Percentiles rank a stretch among this genome's conserved stretches.
phyloP scores from a whole-genome alignment of 1,140 invertebrate genomes.

The Homalodisca vitripennis region DNA sequence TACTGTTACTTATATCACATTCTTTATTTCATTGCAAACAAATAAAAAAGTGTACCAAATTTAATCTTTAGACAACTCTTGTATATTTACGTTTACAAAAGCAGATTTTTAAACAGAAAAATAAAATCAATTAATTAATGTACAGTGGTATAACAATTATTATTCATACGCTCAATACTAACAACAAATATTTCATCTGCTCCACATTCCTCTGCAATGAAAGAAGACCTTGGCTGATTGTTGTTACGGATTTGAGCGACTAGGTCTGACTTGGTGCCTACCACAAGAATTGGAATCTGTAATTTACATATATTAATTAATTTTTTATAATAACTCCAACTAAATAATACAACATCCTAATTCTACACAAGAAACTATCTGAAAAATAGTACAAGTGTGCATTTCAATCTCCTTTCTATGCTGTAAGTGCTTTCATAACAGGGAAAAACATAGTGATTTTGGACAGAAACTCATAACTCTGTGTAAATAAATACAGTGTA shows the following conservation, averaged over 20 bases:
- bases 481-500: too few relatives aligned
- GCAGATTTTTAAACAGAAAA: not conserved
- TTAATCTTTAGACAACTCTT: not conserved
- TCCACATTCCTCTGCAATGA: conserved; percentile 87
- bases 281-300: conserved; percentile 86
- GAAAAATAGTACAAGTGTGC: too few relatives aligned
- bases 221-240: conserved; percentile 60
- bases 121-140: not conserved
- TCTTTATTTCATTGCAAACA: too few relatives aligned
- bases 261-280: conserved; percentile 90
- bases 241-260: conserved; percentile 67
- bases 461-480: too few relatives aligned
- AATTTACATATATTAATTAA: conserved; percentile 40
- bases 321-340: too few relatives aligned
- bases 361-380: too few relatives aligned
- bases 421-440: too few relatives aligned
- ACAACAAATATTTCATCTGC: conserved; percentile 92
- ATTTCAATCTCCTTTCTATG: too few relatives aligned
- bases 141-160: too few relatives aligned
- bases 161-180: conserved; percentile 49
- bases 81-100: not conserved
- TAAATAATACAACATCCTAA: too few relatives aligned
- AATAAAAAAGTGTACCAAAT: not conserved
- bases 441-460: too few relatives aligned
- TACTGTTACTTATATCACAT: too few relatives aligned